Conservation (phyloP, 2,113 vertebrate species). For the Pitta sordida region DNA sequence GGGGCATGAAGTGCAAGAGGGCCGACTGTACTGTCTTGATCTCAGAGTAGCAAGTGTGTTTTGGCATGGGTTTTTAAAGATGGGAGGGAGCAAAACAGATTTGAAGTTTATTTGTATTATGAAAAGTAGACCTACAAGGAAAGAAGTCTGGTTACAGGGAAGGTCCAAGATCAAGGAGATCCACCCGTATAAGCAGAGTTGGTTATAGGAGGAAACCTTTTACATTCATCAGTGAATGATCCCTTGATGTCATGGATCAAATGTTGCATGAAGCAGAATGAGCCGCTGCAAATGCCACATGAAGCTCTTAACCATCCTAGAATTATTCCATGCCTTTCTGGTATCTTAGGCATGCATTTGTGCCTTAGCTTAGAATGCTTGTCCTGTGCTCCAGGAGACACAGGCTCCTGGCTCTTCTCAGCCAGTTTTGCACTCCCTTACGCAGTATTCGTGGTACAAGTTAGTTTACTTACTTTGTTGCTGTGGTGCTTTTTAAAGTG, state of each 20-base stretch:
- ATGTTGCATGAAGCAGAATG: constrained; percentile 17
- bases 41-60: background rate
- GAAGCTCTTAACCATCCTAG: background rate
- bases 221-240: background rate
- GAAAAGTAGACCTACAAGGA: background rate
- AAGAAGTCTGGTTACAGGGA: background rate
- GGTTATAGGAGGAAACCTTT: background rate
- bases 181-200: background rate
- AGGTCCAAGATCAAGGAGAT: background rate
- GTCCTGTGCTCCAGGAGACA: background rate
- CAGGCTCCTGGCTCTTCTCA: background rate
- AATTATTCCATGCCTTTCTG: constrained; percentile 28
- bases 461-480: background rate
- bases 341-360: background rate
- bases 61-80: background rate
- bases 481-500: background rate
- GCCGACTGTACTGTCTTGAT: background rate
- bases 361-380: constrained; percentile 24
- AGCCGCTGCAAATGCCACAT: constrained; percentile 40
- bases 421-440: background rate
- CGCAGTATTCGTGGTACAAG: background rate
- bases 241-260: constrained; percentile 38
- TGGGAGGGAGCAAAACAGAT: background rate
- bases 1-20: too few relatives aligned
- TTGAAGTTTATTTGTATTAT: background rate